Conservation (phyloP, 2,113 vertebrate species). For the Petromus typicus region DNA sequence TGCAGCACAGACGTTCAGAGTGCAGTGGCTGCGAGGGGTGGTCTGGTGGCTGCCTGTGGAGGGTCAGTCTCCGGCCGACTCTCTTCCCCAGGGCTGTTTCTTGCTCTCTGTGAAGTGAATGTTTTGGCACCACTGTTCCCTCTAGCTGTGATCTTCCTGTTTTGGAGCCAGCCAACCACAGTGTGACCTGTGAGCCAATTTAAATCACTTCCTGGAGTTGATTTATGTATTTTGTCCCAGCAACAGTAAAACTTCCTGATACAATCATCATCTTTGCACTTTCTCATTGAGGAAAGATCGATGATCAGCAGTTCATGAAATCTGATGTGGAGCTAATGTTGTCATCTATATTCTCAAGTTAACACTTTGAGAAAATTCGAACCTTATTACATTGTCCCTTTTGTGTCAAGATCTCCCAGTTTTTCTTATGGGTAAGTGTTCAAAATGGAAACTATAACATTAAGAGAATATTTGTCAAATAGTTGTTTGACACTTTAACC, state of each 20-base stretch:
- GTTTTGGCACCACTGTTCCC: neutral
- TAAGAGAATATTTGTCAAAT: neutral
- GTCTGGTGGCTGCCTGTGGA: neutral
- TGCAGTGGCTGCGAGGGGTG: no score
- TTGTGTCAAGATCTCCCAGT: neutral
- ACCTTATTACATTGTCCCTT: neutral
- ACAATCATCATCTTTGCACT: neutral
- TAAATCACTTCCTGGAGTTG: neutral
- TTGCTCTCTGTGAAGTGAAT: neutral
- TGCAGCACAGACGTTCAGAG: neutral
- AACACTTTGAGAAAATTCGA: neutral
- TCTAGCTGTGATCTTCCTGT: neutral
- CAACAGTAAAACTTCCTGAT: neutral
- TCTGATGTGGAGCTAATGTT: neutral
- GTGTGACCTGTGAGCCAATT: neutral
- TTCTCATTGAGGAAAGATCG: neutral
- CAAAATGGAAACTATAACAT: neutral
- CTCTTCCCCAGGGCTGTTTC: neutral
- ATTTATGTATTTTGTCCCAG: neutral
- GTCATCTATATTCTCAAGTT: neutral
- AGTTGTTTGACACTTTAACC: neutral
- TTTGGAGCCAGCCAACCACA: neutral
- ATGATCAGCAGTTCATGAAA: constrained; percentile 3
- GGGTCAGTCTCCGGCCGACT: neutral
- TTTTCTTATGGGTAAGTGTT: neutral